Evolutionary conservation across 35 echinoderm and acorn worm genomes (phyloP), one percentile per base, ranked within the genome.

Genomic region (Diadema setosum): DNA sequence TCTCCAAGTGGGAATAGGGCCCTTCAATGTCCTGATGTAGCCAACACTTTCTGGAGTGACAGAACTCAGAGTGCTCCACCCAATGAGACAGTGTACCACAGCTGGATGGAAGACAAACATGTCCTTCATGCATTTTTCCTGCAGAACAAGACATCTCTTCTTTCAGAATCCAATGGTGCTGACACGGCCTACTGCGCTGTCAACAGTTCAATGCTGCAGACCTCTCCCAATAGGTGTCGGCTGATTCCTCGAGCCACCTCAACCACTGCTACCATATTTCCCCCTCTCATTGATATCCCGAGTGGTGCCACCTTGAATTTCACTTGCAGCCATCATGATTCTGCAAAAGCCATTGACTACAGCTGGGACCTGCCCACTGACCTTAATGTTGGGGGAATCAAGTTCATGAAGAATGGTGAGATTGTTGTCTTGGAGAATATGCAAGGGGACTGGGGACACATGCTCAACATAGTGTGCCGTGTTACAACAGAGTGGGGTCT

Each of bases 101-200:
- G 75, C 58, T 93, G 91, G 91, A 58, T 78, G 41, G 70, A 80
- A 60, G 36, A 69, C 34, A 82, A 87, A 36, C 55, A 81, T 25
- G 78, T 82, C 31, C 65, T 90, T 36, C 84, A 87, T 73, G 91
- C 75, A 25, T 87, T 83, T 61, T 87, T 87, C 65, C 85, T 93
- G 11, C 91, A 93, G 78, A 93, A 93, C 58, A 81, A 67, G 21
- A 93, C 91, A 18, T 46, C 56, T 5, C 61, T 93, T 16, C 63
- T 93, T 39, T 82, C 84, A 5, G 84, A 93, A 87, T 80, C 91
- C n/a, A 58, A 64, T 16, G 87, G 82, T 20, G 80, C 58, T 31
- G 74, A 86, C 30, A 65, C 90, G 5, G 90, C 81, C 24, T 93
- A 82, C 45, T 93, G 91, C 58, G 57, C 85, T 35, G 37, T 87